These are phyloP conservation scores for Hippotragus niger DNA, from an alignment of 2,113 vertebrate species.

Conservation along the genomic window DNA sequence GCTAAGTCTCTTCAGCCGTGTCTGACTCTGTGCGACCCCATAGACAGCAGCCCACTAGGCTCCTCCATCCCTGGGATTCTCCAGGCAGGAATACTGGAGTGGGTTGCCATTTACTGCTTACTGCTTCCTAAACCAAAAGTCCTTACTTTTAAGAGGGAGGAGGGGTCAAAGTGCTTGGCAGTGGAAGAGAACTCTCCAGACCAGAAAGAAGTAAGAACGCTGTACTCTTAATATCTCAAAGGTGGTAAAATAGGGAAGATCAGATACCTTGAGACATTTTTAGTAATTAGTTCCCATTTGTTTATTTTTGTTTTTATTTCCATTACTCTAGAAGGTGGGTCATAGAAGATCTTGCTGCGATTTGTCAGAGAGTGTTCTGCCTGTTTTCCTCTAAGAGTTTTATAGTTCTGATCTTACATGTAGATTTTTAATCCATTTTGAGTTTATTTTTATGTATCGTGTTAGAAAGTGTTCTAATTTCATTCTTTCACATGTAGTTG, in stretches of 20 bases:
- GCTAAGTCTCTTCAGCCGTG: too few species aligned
- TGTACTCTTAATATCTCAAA: neutral
- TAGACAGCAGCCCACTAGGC: too few species aligned
- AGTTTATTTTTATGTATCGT: neutral
- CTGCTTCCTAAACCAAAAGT: neutral
- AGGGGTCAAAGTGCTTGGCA: neutral
- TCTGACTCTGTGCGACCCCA: too few species aligned
- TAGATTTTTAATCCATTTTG: neutral
- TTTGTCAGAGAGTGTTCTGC: neutral
- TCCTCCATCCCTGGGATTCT: too few species aligned
- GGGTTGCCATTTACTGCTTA: neutral
- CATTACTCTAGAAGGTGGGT: neutral
- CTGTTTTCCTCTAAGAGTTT: neutral
- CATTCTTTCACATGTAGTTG: neutral
- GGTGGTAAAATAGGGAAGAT: neutral
- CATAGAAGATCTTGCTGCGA: neutral
- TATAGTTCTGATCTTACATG: neutral
- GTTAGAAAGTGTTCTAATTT: neutral
- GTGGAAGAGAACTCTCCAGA: neutral
- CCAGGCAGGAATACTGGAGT: too few species aligned
- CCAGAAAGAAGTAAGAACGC: neutral
- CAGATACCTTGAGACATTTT: neutral
- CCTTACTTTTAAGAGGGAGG: neutral
- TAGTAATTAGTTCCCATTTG: neutral
- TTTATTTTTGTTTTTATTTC: neutral